These are phyloP conservation scores for Glaucidium brasilianum DNA, from an alignment of 2,113 vertebrate species.

Conservation along the genomic window DNA sequence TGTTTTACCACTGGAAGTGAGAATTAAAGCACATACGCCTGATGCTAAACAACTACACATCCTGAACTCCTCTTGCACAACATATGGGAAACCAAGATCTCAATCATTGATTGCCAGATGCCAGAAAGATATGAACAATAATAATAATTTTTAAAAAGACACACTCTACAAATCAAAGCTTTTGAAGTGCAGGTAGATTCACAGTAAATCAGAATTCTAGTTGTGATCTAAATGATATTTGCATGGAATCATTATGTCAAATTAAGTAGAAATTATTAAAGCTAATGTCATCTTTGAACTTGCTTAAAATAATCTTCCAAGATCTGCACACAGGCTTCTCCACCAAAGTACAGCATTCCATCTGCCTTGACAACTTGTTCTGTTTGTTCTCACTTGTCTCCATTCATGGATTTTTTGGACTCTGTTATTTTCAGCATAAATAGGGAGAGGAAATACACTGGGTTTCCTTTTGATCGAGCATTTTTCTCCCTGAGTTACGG, in stretches of 20 bases:
- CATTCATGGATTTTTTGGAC: slow-evolving; percentile 63
- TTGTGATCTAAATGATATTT: slow-evolving; percentile 37
- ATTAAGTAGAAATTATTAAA: slow-evolving; percentile 60
- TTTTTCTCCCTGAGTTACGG: slow-evolving; percentile 7
- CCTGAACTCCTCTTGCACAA: slow-evolving; percentile 69
- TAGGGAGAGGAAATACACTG: slow-evolving; percentile 49
- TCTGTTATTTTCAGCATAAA: slow-evolving; percentile 46
- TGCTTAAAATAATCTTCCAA: slow-evolving; percentile 60
- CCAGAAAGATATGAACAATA: slow-evolving; percentile 57
- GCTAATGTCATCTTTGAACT: slow-evolving; percentile 49
- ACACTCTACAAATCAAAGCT: slow-evolving; percentile 6
- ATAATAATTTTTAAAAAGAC: background rate
- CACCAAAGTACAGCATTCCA: slow-evolving; percentile 57
- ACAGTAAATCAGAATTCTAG: slow-evolving; percentile 11
- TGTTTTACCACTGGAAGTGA: slow-evolving; percentile 75
- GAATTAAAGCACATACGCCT: slow-evolving; percentile 70
- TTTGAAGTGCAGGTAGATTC: slow-evolving; percentile 52
- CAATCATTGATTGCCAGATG: slow-evolving; percentile 65
- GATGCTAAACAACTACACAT: slow-evolving; percentile 71
- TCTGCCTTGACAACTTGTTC: slow-evolving; percentile 71
- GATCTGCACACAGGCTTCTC: slow-evolving; percentile 60
- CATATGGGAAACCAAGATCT: slow-evolving; percentile 72
- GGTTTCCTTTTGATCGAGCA: slow-evolving; percentile 35
- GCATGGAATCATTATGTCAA: slow-evolving; percentile 33
- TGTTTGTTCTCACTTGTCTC: slow-evolving; percentile 63